Conservation (phyloP, 2,888 invertebrate species). For the Nipponacmea schrenckii region DNA sequence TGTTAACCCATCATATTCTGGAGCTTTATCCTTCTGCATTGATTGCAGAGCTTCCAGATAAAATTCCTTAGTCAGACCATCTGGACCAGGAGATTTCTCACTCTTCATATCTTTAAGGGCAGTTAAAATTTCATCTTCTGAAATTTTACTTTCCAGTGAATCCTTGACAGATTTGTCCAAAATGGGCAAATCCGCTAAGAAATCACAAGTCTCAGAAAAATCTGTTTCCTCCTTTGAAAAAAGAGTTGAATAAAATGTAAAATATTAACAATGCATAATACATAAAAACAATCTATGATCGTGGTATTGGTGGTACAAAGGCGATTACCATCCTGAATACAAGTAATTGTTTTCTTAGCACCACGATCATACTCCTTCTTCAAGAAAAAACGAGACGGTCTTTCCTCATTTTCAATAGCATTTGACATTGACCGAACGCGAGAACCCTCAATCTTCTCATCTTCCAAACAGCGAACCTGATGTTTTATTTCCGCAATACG, state of each 20-base stretch:
- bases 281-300: no score
- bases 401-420: constrained; percentile 12
- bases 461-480: constrained; percentile 8
- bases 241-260: no score
- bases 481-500: constrained; percentile 10
- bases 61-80: no score
- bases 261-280: no score
- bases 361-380: constrained; percentile 6
- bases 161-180: not conserved
- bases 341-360: no score
- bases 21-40: constrained; percentile 30
- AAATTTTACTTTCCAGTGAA: constrained; percentile 6
- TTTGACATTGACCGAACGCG: constrained; percentile 17
- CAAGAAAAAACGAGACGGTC: constrained; percentile 19
- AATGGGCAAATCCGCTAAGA: constrained; percentile 13
- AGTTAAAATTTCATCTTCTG: constrained; percentile 11
- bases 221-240: no score
- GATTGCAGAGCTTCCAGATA: no score
- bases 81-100: no score
- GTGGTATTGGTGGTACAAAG: no score
- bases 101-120: constrained; percentile 20
- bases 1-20: constrained; percentile 35
- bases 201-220: not conserved
- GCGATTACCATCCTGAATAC: no score
- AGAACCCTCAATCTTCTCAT: constrained; percentile 1